These are phyloP conservation scores for Telenomus remus DNA, from an alignment of 1,140 invertebrate genomes.

Conservation along the genomic window DNA sequence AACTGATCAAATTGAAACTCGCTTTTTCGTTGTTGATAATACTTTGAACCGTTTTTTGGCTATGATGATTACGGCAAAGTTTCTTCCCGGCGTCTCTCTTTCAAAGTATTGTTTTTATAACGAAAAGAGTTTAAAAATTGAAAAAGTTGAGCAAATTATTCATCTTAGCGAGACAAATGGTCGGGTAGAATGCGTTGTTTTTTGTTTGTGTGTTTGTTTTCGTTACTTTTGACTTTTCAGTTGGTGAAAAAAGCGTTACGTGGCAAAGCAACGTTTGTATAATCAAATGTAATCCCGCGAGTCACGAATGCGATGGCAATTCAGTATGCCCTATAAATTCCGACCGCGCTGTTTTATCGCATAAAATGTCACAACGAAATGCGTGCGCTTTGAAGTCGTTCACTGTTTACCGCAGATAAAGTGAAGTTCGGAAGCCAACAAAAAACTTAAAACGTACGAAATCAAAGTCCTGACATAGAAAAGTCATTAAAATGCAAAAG, in stretches of 20 bases:
- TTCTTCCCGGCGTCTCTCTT: slow-evolving; percentile 1
- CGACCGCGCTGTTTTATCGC: slow-evolving; percentile 22
- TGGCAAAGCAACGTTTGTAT: slow-evolving; percentile 15
- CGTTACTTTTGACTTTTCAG: no score
- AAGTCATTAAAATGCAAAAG: no score
- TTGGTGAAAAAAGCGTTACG: background rate
- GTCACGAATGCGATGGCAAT: slow-evolving; percentile 32
- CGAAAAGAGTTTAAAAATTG: slow-evolving; percentile 17
- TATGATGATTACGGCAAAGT: slow-evolving; percentile 15
- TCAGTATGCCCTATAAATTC: slow-evolving; percentile 28
- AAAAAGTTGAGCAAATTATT: slow-evolving; percentile 20
- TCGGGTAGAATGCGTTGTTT: no score
- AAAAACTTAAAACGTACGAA: slow-evolving; percentile 1
- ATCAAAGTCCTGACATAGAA: background rate
- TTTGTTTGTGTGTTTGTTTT: no score
- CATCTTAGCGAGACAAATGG: background rate
- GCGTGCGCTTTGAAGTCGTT: slow-evolving; percentile 20
- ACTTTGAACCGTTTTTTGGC: background rate
- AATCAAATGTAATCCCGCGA: slow-evolving; percentile 19
- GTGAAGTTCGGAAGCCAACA: background rate
- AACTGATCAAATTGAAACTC: no score
- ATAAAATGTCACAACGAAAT: slow-evolving; percentile 21
- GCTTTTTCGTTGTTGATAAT: background rate
- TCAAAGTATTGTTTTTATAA: slow-evolving; percentile 11
- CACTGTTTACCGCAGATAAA: slow-evolving; percentile 12